These are phyloP conservation scores for Amphipoea oculea DNA, from an alignment of 2,888 invertebrate species.

Conservation along the genomic window DNA sequence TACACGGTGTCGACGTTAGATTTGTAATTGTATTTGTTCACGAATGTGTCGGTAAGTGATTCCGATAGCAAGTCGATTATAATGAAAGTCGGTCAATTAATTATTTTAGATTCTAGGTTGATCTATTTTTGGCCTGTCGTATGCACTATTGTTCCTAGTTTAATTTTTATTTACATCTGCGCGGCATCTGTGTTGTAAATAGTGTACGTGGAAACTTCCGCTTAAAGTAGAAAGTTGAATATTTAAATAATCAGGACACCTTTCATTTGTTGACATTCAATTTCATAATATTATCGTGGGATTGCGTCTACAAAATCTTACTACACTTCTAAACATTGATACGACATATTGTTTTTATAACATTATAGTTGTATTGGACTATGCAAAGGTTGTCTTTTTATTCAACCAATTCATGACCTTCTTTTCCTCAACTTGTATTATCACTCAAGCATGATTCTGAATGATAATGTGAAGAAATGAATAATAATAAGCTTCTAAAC, in stretches of 20 bases:
- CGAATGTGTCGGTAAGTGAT: conserved; percentile 60
- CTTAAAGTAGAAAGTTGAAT: conserved; percentile 72
- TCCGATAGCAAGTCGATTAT: conserved; percentile 65
- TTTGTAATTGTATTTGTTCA: conserved; percentile 74
- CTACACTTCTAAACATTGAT: conserved; percentile 15
- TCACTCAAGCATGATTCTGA: conserved; percentile 34
- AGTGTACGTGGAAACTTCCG: conserved; percentile 68
- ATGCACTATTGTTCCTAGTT: conserved; percentile 74
- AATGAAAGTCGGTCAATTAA: conserved; percentile 72
- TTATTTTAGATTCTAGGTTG: conserved; percentile 83
- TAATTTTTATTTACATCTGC: conserved; percentile 64
- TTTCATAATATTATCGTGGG: conserved; percentile 74
- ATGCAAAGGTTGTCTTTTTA: conserved; percentile 32
- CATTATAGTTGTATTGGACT: conserved; percentile 41
- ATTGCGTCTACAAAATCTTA: conserved; percentile 61
- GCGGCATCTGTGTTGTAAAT: conserved; percentile 51
- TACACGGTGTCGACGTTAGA: conserved; percentile 68
- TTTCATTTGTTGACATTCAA: conserved; percentile 80
- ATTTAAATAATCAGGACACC: conserved; percentile 72
- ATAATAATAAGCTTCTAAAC: conserved; percentile 13
- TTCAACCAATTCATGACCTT: conserved; percentile 43
- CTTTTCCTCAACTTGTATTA: conserved; percentile 35
- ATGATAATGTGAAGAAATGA: conserved; percentile 42
- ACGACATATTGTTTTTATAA: conserved; percentile 44
- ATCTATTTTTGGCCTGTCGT: conserved; percentile 82